A percentile compares a stretch with the other conserved stretches of the same genome.
phyloP scores from a whole-genome alignment of 2,797 vertebrate genomes.

The Falco biarmicus region DNA sequence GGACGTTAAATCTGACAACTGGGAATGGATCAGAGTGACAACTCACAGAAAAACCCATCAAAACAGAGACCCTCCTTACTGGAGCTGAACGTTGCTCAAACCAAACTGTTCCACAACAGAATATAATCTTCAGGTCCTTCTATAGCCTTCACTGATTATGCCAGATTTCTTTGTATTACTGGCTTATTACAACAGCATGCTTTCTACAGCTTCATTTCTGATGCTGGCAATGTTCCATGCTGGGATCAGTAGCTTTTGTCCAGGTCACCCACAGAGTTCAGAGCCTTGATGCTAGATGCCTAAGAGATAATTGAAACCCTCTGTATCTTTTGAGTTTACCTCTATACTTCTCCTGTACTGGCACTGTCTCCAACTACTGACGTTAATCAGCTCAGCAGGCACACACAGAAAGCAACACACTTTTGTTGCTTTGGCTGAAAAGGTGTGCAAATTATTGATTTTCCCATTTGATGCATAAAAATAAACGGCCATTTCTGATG shows the following conservation, averaged over 20 bases:
- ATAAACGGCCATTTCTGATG: not conserved
- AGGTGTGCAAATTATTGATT: not conserved
- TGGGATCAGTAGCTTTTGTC: conserved; percentile 13
- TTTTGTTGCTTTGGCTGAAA: not conserved
- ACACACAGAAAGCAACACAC: not conserved
- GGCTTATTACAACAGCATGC: not conserved
- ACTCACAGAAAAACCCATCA: not conserved
- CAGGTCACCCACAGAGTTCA: conserved; percentile 43
- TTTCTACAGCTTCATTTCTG: not conserved
- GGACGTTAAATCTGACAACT: not conserved
- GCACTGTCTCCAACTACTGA: not conserved
- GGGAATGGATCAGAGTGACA: not conserved
- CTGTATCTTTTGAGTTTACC: not conserved
- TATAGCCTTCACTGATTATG: not conserved
- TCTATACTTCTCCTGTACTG: not conserved
- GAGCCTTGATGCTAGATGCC: not conserved
- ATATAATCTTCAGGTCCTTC: not conserved
- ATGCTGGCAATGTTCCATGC: not conserved
- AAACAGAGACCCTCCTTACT: not conserved
- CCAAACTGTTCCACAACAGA: not conserved
- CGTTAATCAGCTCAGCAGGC: not conserved
- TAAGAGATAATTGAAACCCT: conserved; percentile 31
- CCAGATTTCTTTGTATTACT: not conserved
- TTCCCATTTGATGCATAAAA: not conserved
- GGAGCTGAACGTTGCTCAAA: not conserved